phyloP scores from a whole-genome alignment of 2,797 vertebrate genomes.

The Meda fulgida region DNA sequence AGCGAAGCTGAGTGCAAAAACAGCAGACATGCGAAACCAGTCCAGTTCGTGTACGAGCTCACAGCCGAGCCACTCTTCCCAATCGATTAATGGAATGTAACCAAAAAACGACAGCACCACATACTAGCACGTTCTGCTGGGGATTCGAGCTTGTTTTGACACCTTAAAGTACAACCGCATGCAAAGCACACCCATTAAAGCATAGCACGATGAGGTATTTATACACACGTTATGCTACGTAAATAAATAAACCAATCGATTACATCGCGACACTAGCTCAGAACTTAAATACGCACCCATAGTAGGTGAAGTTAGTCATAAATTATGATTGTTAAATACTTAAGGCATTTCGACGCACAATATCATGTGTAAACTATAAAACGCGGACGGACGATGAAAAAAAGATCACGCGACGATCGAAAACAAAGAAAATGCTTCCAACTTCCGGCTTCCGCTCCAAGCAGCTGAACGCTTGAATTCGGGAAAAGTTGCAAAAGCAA shows the following conservation, averaged over 20 bases:
- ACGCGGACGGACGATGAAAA: constrained; percentile 47
- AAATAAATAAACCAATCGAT: constrained; percentile 94
- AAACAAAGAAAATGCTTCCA: constrained; percentile 21
- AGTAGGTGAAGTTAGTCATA: constrained; percentile 99
- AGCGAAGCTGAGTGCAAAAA: constrained; percentile 88
- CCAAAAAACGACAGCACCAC: constrained; percentile 98
- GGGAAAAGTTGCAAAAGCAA: constrained; percentile 36
- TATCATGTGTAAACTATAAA: constrained; percentile 97
- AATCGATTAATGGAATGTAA: constrained; percentile 97
- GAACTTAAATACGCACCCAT: constrained; percentile 99
- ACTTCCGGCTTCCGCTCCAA: constrained; percentile 25
- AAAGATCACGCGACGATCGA: constrained; percentile 10
- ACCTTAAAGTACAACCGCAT: constrained; percentile 86
- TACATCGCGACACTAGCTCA: constrained; percentile 97
- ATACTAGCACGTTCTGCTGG: constrained; percentile 86
- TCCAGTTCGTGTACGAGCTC: constrained; percentile 86
- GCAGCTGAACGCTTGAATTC: constrained; percentile 41
- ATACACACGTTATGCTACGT: constrained; percentile 92
- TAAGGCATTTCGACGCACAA: constrained; percentile 99
- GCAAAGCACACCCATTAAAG: constrained; percentile 99
- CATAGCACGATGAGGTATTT: constrained; percentile 98
- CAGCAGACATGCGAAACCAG: constrained; percentile 83
- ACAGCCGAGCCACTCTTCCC: constrained; percentile 88
- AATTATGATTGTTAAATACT: constrained; percentile 99
- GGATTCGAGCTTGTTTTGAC: constrained; percentile 49